A percentile compares a stretch with the other conserved stretches of the same genome.
phyloP scores from a whole-genome alignment of 2,113 vertebrate genomes.

The Strigops habroptila region DNA sequence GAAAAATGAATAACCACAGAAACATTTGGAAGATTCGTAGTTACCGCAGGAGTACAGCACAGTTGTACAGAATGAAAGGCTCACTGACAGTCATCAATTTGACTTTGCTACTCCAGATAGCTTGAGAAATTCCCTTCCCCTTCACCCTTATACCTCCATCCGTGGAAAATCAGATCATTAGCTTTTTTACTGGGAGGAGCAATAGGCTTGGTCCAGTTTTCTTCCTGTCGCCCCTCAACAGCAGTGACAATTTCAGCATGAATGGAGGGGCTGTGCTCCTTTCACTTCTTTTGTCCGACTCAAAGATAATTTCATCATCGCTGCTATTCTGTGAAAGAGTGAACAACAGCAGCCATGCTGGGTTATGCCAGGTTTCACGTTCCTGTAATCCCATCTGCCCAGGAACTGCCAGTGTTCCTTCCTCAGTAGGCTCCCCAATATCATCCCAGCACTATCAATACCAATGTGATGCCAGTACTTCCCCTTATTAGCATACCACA shows the following conservation, averaged over 20 bases:
- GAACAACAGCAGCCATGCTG: not conserved
- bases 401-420: not conserved
- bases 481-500: not conserved
- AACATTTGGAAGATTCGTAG: not conserved
- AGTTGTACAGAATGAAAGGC: not conserved
- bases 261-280: not conserved
- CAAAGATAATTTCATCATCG: not conserved
- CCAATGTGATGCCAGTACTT: not conserved
- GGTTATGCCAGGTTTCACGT: not conserved
- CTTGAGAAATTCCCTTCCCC: not conserved
- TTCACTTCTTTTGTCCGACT: not conserved
- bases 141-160: not conserved
- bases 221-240: not conserved
- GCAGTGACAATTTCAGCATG: rapidly evolving
- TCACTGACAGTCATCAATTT: not conserved
- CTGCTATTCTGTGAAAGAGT: not conserved
- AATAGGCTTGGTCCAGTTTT: not conserved
- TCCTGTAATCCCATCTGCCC: not conserved
- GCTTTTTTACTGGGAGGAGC: not conserved
- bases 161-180: not conserved
- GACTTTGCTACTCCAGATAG: not conserved
- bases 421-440: not conserved
- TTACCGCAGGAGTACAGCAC: not conserved
- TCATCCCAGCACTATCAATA: not conserved
- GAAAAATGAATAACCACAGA: not conserved